Evolutionary conservation across 37 sponge, comb jelly and placozoan species (phyloP).

Genomic region (Halichondria panicea): DNA sequence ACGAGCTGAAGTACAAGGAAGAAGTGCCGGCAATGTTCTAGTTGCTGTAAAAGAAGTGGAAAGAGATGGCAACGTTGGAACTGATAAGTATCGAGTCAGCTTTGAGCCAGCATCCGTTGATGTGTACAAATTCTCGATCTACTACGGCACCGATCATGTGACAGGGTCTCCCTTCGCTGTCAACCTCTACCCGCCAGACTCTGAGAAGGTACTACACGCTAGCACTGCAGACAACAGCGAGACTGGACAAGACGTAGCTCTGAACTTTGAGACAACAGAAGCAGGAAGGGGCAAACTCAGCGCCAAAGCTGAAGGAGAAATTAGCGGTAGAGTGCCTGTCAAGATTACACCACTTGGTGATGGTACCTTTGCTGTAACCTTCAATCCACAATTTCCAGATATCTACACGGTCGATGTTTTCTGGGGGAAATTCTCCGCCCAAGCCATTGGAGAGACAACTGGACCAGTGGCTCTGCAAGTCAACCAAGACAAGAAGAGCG

Average conservation of each 20-base stretch:
- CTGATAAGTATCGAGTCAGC: slow-evolving; percentile 3
- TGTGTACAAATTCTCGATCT: slow-evolving; percentile 23
- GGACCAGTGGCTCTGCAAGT: slow-evolving; percentile 31
- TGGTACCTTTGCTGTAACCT: background rate
- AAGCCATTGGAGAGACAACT: slow-evolving; percentile 31
- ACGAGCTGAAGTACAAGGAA: slow-evolving; percentile 17
- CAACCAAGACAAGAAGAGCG: background rate
- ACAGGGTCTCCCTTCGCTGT: slow-evolving; percentile 66
- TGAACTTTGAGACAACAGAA: slow-evolving; percentile 38
- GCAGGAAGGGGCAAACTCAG: slow-evolving; percentile 53
- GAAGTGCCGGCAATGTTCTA: slow-evolving; percentile 8
- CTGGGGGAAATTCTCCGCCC: slow-evolving; percentile 56
- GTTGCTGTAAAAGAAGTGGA: slow-evolving; percentile 3
- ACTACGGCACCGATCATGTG: slow-evolving; percentile 32
- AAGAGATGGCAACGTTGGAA: background rate
- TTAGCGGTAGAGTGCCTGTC: slow-evolving; percentile 30
- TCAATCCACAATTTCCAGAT: slow-evolving; percentile 38
- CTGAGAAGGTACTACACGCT: slow-evolving; percentile 14
- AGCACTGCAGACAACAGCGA: slow-evolving; percentile 1
- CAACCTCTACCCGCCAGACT: slow-evolving; percentile 29
- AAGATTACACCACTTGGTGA: slow-evolving; percentile 16
- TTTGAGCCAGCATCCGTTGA: slow-evolving; percentile 28
- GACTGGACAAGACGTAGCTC: background rate
- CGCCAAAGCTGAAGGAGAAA: slow-evolving; percentile 41
- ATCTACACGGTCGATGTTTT: slow-evolving; percentile 46